Conservation (phyloP, 2,113 vertebrate genomes). For the Rattus norvegicus region DNA sequence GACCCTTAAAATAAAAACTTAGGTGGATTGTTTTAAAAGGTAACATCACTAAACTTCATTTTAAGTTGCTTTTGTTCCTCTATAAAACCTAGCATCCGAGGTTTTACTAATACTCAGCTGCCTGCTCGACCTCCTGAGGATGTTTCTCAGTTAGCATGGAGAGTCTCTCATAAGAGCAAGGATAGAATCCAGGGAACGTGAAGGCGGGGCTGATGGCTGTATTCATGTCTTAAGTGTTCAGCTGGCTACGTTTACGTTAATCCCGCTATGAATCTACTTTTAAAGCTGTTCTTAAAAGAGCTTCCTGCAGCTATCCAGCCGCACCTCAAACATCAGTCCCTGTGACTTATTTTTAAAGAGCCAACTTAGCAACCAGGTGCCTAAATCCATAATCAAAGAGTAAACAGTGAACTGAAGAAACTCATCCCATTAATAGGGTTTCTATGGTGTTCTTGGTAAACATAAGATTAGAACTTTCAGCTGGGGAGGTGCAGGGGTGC, state of each 20-base stretch:
- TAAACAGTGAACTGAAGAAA: slow-evolving; percentile 44
- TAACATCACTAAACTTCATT: neutral
- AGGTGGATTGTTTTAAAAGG: slow-evolving; percentile 4
- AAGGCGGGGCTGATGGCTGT: neutral
- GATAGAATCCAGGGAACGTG: neutral
- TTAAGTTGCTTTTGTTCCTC: neutral
- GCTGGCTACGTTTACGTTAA: slow-evolving; percentile 8
- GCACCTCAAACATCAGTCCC: neutral
- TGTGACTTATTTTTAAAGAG: slow-evolving; percentile 35
- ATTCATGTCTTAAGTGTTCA: slow-evolving; percentile 21
- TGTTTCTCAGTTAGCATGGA: neutral
- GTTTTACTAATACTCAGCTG: neutral
- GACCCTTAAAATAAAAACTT: slow-evolving; percentile 13
- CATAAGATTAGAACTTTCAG: neutral
- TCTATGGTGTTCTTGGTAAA: slow-evolving; percentile 42
- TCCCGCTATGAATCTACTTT: slow-evolving; percentile 6
- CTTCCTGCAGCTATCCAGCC: neutral
- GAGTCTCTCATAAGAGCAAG: neutral
- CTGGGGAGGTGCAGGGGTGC: neutral
- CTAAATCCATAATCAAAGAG: slow-evolving; percentile 59
- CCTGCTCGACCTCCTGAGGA: neutral
- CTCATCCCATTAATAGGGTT: neutral
- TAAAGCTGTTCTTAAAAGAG: slow-evolving; percentile 10
- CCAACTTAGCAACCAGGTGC: slow-evolving; percentile 48
- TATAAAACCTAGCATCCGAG: neutral